Conservation (phyloP, 2,797 vertebrate species). For the Chanos chanos region DNA sequence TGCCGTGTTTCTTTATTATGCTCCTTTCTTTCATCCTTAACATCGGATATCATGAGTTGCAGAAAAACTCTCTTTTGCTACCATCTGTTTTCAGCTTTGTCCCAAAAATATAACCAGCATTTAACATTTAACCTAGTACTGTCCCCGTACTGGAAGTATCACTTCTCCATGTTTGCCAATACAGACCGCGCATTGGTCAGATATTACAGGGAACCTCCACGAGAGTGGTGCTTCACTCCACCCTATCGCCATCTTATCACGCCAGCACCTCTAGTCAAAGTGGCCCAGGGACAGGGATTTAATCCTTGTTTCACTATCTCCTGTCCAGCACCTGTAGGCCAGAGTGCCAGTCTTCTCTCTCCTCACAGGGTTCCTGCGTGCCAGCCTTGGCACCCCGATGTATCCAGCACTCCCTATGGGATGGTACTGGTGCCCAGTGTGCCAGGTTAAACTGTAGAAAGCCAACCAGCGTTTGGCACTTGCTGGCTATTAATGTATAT, state of each 20-base stretch:
- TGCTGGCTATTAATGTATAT: conserved; percentile 33
- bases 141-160: conserved; percentile 1
- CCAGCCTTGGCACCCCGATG: conserved; percentile 52
- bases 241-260: conserved; percentile 57
- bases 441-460: conserved; percentile 59
- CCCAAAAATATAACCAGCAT: no score
- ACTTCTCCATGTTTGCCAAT: no score
- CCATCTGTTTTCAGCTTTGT: no score
- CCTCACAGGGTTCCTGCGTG: conserved; percentile 33
- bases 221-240: conserved; percentile 44
- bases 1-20: no score
- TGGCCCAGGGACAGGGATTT: conserved; percentile 64
- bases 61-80: no score
- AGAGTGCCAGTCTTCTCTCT: conserved; percentile 54
- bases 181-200: no score
- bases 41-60: no score
- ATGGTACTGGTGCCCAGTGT: conserved; percentile 44
- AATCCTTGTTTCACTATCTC: conserved; percentile 68
- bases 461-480: conserved; percentile 38
- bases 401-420: conserved; percentile 52
- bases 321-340: conserved; percentile 67
- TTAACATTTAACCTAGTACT: no score
- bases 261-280: conserved; percentile 61
- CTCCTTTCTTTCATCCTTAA: no score
- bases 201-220: no score